Conservation (phyloP, 2,797 vertebrate species). For the Cyprinella venusta region DNA sequence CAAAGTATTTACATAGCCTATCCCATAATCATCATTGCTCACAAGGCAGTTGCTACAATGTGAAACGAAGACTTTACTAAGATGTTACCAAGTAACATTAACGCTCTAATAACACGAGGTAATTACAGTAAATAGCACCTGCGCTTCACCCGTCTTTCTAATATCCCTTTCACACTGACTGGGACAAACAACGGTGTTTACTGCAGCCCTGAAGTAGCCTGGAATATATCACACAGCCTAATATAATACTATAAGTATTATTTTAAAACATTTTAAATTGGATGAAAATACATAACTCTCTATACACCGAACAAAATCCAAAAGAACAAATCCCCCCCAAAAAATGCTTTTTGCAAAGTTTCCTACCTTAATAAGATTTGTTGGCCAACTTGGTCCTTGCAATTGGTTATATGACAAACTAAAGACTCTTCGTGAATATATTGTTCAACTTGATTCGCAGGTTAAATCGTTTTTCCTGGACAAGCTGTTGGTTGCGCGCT, state of each 20-base stretch:
- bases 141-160: slow-evolving; percentile 21
- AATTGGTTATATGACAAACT: too few relatives aligned
- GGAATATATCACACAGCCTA: not conserved
- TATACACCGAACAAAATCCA: not conserved
- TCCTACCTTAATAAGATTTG: slow-evolving; percentile 35
- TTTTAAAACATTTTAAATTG: not conserved
- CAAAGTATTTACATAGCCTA: too few relatives aligned
- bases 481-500: not conserved
- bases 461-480: not conserved
- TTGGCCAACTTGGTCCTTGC: not conserved
- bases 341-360: slow-evolving; percentile 14
- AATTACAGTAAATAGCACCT: slow-evolving; percentile 24
- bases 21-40: not conserved
- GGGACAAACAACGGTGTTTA: slow-evolving; percentile 14
- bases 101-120: slow-evolving; percentile 26
- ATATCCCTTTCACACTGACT: not conserved
- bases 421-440: not conserved
- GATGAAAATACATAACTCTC: not conserved
- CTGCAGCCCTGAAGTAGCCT: not conserved
- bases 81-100: slow-evolving; percentile 30
- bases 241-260: not conserved
- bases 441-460: not conserved
- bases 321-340: not conserved
- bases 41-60: not conserved
- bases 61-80: not conserved